phyloP scores from a whole-genome alignment of 2,797 vertebrate species.

The Chrosomus eos region DNA sequence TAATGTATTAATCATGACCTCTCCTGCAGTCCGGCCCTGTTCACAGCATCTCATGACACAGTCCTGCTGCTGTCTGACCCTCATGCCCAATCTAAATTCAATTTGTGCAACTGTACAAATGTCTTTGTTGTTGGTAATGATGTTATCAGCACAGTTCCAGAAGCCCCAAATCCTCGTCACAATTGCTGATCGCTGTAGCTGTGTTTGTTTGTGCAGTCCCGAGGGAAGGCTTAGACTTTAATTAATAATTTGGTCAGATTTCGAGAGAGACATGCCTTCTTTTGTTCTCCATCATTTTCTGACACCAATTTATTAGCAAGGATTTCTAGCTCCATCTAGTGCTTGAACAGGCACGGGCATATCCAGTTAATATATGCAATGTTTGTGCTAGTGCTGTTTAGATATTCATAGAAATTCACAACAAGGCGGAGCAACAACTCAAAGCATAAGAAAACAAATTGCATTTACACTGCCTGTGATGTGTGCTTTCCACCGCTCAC shows the following conservation, averaged over 20 bases:
- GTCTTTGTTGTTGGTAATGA: conserved; percentile 60
- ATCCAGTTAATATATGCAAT: conserved; percentile 19
- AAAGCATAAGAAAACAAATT: conserved; percentile 48
- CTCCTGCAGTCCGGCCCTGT: neutral
- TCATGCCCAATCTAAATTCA: conserved; percentile 66
- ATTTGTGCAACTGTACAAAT: conserved; percentile 59
- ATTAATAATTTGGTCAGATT: conserved; percentile 65
- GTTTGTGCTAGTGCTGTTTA: conserved; percentile 51
- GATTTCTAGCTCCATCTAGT: conserved; percentile 73
- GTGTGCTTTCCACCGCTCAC: neutral
- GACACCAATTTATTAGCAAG: conserved; percentile 51
- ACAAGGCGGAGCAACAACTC: conserved; percentile 41
- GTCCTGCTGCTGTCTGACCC: neutral
- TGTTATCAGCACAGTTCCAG: conserved; percentile 63
- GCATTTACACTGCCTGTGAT: conserved; percentile 53
- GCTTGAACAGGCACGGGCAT: conserved; percentile 55
- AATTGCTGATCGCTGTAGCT: conserved; percentile 56
- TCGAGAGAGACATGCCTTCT: conserved; percentile 57
- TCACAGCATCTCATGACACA: conserved; percentile 18
- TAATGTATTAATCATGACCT: conserved; percentile 18
- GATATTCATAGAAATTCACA: conserved; percentile 63
- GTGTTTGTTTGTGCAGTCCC: conserved; percentile 58
- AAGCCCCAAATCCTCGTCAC: conserved; percentile 60
- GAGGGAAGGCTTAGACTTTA: conserved; percentile 65
- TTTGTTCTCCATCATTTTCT: neutral